Evolutionary conservation across 2,113 vertebrate genomes (phyloP), one percentile per base, ranked within the genome.

Genomic region (Tragelaphus imberbis): DNA sequence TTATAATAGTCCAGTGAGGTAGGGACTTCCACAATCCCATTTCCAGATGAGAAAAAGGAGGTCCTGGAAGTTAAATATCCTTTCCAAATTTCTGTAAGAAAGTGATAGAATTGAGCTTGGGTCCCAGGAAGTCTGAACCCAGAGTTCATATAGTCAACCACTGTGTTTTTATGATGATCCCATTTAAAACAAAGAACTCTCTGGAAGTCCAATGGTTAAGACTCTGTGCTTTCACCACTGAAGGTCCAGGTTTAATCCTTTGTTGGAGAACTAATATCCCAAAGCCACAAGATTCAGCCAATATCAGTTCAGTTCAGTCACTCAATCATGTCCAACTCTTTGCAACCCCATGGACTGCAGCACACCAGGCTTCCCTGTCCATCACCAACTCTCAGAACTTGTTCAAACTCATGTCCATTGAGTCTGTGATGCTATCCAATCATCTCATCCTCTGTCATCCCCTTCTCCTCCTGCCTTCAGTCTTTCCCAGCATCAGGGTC

Each of bases 241-340:
- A 79, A 28, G 44, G 4, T 47, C 27, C 44, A 16, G 44, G 44
- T 79, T 79, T 44, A 17, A 49, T 79, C 44, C 25, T 47, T 79
- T 28, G 44, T 79, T 49, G 27, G 4, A 17, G 27, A 79, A 49
- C 27, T 30, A 79, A 79, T 7, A 30, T 10, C 14, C 44, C 77
- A 79, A 49, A 79, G 4, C 77, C 44, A 30, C 14, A 9, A 28
- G 14, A 16, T 47, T 44, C 25, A 79, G 25, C 25, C 2, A 8
- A 2, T 47, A 2, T 71, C 40, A 77, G 71, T 77, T 77, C 36
- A 44, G 21, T 77, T 77, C 36, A 44, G 23, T 77, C 23, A 6
- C 36, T 77, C 71, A 44, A 23, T 7, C 1, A 0, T 77, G 12
- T 44, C 23, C 0, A 0, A 14, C 23, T 44, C 12, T 75, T 40